Evolutionary conservation across 2,113 vertebrate genomes (phyloP).

Genomic region (Okapia johnstoni): DNA sequence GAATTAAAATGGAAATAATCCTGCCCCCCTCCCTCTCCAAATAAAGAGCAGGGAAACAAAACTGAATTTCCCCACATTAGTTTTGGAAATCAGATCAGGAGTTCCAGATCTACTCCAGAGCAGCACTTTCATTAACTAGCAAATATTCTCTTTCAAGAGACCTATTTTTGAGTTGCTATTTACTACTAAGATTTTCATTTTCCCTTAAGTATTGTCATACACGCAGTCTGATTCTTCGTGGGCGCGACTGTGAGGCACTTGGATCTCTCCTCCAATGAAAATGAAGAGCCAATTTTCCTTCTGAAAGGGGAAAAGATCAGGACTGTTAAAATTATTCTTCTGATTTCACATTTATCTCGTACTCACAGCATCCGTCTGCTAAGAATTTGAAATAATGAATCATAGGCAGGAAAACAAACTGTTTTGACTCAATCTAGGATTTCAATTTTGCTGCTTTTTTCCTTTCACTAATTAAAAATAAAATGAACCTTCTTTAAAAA

Average conservation of each 20-base stretch:
- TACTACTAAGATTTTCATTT: slow-evolving; percentile 58
- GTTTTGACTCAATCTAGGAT: slow-evolving; percentile 20
- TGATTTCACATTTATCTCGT: neutral
- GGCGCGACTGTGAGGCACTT: slow-evolving; percentile 40
- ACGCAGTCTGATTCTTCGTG: slow-evolving; percentile 9
- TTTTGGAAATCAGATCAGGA: neutral
- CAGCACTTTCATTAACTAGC: neutral
- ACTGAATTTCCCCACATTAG: neutral
- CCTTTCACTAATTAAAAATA: neutral
- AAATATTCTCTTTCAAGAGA: slow-evolving; percentile 36
- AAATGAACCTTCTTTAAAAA: neutral
- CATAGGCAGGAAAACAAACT: neutral
- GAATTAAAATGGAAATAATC: slow-evolving; percentile 42
- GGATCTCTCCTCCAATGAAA: slow-evolving; percentile 35
- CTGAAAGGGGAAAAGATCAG: slow-evolving; percentile 33
- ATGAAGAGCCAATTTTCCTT: neutral
- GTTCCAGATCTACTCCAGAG: neutral
- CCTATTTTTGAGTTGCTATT: slow-evolving; percentile 59
- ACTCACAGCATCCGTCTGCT: neutral
- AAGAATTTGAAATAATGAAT: neutral
- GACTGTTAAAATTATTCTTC: neutral
- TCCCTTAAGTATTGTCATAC: slow-evolving; percentile 19
- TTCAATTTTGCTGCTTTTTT: slow-evolving; percentile 1
- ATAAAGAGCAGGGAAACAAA: neutral
- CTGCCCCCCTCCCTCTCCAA: neutral